Percentiles rank a stretch among this genome's conserved stretches.
Conservation (phyloP, 2,888 invertebrate species). For the Yponomeuta plumbellus region DNA sequence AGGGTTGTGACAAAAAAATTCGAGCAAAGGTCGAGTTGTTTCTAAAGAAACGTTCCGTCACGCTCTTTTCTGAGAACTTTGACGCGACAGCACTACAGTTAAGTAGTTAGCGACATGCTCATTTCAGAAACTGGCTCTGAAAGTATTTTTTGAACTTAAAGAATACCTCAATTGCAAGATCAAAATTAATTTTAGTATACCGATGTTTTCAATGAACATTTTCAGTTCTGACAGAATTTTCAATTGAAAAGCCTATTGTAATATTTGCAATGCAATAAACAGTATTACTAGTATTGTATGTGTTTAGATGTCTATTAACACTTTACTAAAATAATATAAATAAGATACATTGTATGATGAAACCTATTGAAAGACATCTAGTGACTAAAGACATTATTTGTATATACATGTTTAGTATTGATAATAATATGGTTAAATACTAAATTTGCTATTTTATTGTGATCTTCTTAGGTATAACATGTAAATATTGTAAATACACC, state of each 20-base stretch:
- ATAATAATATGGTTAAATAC: constrained; percentile 2
- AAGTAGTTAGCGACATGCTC: too few species aligned
- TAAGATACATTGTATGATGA: constrained; percentile 16
- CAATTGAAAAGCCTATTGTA: constrained; percentile 1
- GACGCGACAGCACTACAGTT: too few species aligned
- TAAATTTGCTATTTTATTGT: not conserved
- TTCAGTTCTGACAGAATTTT: not conserved
- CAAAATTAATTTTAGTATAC: too few species aligned
- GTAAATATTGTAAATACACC: not conserved
- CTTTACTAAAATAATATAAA: not conserved
- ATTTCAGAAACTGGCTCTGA: too few species aligned
- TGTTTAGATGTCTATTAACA: not conserved
- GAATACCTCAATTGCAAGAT: too few species aligned
- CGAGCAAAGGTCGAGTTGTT: too few species aligned
- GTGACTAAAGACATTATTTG: constrained; percentile 23
- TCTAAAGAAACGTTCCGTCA: too few species aligned
- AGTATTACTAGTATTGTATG: not conserved
- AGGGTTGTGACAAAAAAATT: too few species aligned
- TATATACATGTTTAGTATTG: constrained; percentile 19
- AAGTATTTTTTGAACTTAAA: too few species aligned
- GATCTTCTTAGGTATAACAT: not conserved
- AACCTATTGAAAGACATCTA: constrained; percentile 25
- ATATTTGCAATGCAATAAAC: constrained; percentile 20
- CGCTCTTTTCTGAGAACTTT: too few species aligned
- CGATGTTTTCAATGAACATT: too few species aligned